phyloP scores from a whole-genome alignment of 1,140 invertebrate species.

The Rhopalosiphum padi region DNA sequence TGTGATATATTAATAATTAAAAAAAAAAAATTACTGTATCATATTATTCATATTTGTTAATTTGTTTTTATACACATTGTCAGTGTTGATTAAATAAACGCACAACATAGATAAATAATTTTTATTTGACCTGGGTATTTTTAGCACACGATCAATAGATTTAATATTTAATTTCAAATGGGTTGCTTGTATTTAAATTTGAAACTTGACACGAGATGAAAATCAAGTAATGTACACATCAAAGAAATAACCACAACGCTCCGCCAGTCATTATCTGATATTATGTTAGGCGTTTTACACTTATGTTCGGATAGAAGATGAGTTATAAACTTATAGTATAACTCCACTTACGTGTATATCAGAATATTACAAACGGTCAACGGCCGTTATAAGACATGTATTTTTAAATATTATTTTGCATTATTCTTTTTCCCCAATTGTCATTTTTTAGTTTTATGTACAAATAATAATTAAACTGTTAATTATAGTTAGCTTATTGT shows the following conservation, averaged over 20 bases:
- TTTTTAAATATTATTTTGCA: not conserved
- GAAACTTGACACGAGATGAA: not conserved
- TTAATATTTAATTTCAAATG: not conserved
- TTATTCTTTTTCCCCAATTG: too few relatives aligned
- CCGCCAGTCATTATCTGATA: not conserved
- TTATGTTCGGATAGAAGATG: not conserved
- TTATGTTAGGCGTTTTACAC: not conserved
- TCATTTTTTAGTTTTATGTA: too few relatives aligned
- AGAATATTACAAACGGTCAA: not conserved
- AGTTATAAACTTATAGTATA: not conserved
- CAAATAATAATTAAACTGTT: not conserved
- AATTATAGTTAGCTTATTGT: too few relatives aligned
- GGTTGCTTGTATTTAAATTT: not conserved
- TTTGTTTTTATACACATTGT: not conserved
- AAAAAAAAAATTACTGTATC: not conserved
- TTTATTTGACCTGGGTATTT: not conserved
- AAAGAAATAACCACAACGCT: not conserved
- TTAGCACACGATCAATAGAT: not conserved
- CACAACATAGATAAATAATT: not conserved
- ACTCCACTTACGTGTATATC: not conserved
- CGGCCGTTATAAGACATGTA: not conserved
- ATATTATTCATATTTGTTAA: not conserved
- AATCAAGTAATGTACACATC: not conserved
- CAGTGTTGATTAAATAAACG: not conserved
- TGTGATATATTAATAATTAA: not conserved